Base-by-base conservation (phyloP, 2,797 vertebrate genomes). In the Acanthurus tractus region DNA sequence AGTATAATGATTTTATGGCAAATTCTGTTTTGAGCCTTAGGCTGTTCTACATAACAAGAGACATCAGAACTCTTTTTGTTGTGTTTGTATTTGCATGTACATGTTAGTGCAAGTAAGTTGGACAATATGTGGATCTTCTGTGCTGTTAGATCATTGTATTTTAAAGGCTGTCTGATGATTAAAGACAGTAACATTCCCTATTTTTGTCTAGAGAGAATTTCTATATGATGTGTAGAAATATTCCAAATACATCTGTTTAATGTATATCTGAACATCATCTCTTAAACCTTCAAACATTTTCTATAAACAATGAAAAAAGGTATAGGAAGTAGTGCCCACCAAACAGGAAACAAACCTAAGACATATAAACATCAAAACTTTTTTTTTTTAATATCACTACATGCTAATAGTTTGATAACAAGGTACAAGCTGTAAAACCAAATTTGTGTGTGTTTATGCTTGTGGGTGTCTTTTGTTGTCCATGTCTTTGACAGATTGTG, bases 401-500 rank as follows among this genome's bases (percentile, higher is more conserved):
- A 29, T 29, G 29, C 4, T 29, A 29, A 29, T 29, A 29, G 29
- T 29, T 29, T 11, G 61, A 42, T 50, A 6, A 70, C 22, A 50
- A 9, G 13, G 3, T 38, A 40, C 2, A 63, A 34, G 34, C 0
- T 42, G 15, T 50, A 40, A 36, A 3, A 42, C 40, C 1, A n/a
- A 11, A 9, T 56, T 15, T 56, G 17, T 66, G 34, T 42, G 14
- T 65, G 29, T 18, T 18, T 49, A 17, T 67, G 52, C 34, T 9
- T 29, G 2, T 38, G 3, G 57, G 0, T 67, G 44, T 67, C 42
- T 65, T 6, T 68, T 84, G 55, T 70, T 82, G 20, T 53, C 6
- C 8, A 36, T 25, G 64, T 76, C 48, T 44, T 22, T 66, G 56
- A 61, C 6, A 53, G 11, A 44, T 22, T 40, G 57, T 48, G 45